Conservation (phyloP, 2,797 vertebrate species). For the Propithecus perrieri region DNA sequence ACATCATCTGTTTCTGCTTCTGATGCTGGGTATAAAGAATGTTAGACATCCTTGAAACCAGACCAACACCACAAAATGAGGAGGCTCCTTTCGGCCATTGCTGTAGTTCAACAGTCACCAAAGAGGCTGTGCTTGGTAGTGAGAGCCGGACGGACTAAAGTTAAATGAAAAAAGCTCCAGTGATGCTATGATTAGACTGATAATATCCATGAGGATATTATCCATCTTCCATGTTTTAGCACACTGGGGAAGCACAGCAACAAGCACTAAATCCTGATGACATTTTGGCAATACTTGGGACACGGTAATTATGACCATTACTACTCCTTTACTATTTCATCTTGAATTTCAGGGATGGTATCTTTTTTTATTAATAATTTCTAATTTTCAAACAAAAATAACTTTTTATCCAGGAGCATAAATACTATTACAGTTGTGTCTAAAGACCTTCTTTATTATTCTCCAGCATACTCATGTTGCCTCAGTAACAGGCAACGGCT, state of each 20-base stretch:
- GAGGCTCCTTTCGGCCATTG: not conserved
- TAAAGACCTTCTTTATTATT: not conserved
- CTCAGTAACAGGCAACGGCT: not conserved
- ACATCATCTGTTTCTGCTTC: not conserved
- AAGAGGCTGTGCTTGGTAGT: not conserved
- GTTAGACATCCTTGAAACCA: not conserved
- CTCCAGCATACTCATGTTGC: not conserved
- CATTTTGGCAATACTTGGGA: not conserved
- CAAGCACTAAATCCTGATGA: not conserved
- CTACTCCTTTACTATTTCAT: not conserved
- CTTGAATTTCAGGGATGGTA: not conserved
- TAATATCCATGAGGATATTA: not conserved
- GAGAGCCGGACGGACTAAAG: not conserved
- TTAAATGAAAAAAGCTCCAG: not conserved
- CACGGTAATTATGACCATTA: not conserved
- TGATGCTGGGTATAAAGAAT: not conserved
- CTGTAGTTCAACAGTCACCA: not conserved
- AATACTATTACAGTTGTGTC: not conserved
- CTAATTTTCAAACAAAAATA: not conserved
- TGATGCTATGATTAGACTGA: not conserved
- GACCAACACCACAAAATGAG: not conserved
- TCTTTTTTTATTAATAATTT: not conserved
- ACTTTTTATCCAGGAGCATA: not conserved
- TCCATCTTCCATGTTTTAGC: not conserved
- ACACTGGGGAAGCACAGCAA: rapidly evolving